phyloP scores from a whole-genome alignment of 2,113 vertebrate genomes.

The Neolamprologus sp. region DNA sequence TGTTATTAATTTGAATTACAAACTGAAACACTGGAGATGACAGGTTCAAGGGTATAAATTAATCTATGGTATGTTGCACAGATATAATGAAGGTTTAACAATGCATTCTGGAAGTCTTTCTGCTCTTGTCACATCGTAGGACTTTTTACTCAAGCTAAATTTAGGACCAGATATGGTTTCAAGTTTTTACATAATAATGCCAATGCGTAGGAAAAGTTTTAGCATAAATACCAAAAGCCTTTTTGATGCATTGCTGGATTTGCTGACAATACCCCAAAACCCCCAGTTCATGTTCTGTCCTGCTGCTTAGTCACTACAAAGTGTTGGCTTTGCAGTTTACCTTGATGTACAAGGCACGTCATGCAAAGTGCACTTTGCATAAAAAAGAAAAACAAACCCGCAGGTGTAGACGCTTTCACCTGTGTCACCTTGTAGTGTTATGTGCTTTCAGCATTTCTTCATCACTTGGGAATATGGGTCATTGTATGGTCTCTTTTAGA shows the following conservation, averaged over 20 bases:
- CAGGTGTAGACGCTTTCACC: not conserved
- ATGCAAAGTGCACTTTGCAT: not conserved
- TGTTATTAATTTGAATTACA: slow-evolving; percentile 6
- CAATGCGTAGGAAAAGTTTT: not conserved
- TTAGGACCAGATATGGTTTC: not conserved
- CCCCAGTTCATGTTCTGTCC: not conserved
- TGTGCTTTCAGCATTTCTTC: not conserved
- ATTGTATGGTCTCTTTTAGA: not conserved
- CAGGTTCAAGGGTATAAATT: slow-evolving; percentile 11
- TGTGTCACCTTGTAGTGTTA: not conserved
- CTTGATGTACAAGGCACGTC: not conserved
- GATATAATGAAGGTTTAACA: slow-evolving; percentile 49
- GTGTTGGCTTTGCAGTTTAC: not conserved
- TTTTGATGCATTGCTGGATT: not conserved
- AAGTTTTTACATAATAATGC: not conserved
- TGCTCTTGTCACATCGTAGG: not conserved
- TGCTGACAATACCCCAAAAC: not conserved
- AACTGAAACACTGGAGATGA: slow-evolving; percentile 7
- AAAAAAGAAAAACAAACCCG: not conserved
- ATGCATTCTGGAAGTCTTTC: not conserved
- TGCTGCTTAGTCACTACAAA: not conserved
- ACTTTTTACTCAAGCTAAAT: not conserved
- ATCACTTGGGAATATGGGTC: not conserved
- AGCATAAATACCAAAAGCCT: not conserved
- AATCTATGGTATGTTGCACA: slow-evolving; percentile 49